Evolutionary conservation across 1,140 invertebrate species (phyloP), one percentile per base, ranked within the genome.

Genomic region (Chrysoperla carnea): DNA sequence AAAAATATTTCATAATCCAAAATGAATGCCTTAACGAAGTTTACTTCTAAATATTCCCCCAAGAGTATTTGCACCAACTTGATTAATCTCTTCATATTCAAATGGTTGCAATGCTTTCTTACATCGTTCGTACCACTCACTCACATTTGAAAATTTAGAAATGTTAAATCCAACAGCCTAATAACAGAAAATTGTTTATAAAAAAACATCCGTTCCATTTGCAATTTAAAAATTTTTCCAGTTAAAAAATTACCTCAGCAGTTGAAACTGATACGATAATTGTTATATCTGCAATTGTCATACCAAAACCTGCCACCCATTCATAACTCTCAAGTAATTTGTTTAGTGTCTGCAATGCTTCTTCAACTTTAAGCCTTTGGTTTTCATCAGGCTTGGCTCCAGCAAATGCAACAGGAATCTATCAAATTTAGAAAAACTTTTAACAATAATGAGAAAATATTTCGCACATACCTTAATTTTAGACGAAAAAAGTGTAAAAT

Each of bases 211-310:
- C n/a, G 17, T 23, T 23, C 5, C 2, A 23, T 23, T 23, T 23
- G n/a, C n/a, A n/a, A n/a, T n/a, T n/a, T n/a, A n/a, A n/a, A n/a
- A n/a, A n/a, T n/a, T n/a, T n/a, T n/a, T n/a, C n/a, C n/a, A n/a
- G n/a, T 23, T 33, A 33, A 2, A 33, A 11, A 33, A 40, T 37
- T 43, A 56, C 73, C 63, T 86, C 73, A 45, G 69, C 67, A 39
- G 74, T 79, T 15, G 78, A 73, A 11, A 83, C 62, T 1, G 65
- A 63, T 7, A 73, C 66, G 8, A 74, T 56, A 27, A 82, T 48
- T 12, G 69, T 52, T 11, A 81, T 60, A 54, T 84, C 84, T 6
- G 84, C 84, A 8, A 88, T 56, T 14, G 83, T 86, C 11, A 86
- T 57, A 13, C 66, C 67, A 45, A 74, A 63, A 8, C 80, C 80